These are phyloP conservation scores for Pocota personata DNA, from an alignment of 2,888 invertebrate species.

Conservation along the genomic window DNA sequence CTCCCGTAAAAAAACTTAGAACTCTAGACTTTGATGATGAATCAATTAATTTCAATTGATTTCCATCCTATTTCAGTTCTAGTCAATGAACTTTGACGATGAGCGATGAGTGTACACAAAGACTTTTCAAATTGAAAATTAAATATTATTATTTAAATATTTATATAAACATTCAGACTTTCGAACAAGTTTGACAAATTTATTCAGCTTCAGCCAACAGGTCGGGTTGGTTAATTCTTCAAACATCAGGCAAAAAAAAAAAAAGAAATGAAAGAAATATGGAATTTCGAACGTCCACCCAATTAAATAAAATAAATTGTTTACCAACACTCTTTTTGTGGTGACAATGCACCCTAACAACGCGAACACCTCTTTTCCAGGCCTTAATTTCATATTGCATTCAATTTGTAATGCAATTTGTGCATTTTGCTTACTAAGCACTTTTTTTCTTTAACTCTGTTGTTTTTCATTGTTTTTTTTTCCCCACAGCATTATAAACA, in stretches of 20 bases:
- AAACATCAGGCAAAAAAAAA: not conserved
- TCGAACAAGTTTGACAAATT: slow-evolving; percentile 22
- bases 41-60: slow-evolving; percentile 8
- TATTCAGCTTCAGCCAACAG: not conserved
- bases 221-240: not conserved
- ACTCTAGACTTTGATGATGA: not conserved
- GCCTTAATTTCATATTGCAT: slow-evolving; percentile 42
- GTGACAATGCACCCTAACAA: slow-evolving; percentile 19
- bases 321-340: slow-evolving; percentile 57
- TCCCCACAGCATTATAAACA: not conserved
- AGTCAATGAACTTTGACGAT: not conserved
- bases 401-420: slow-evolving; percentile 39
- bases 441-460: not conserved
- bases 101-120: not conserved
- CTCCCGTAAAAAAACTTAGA: not conserved
- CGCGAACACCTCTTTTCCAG: slow-evolving; percentile 14
- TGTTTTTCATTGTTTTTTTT: not conserved
- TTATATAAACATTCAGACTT: slow-evolving; percentile 14
- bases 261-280: not conserved
- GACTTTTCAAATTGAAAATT: not conserved
- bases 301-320: slow-evolving; percentile 56
- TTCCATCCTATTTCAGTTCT: not conserved
- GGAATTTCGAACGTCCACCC: slow-evolving; percentile 3
- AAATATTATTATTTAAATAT: not conserved
- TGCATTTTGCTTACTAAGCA: slow-evolving; percentile 48